These are phyloP conservation scores for Pterostichus niger DNA, from an alignment of 2,888 invertebrate species.

Conservation along the genomic window DNA sequence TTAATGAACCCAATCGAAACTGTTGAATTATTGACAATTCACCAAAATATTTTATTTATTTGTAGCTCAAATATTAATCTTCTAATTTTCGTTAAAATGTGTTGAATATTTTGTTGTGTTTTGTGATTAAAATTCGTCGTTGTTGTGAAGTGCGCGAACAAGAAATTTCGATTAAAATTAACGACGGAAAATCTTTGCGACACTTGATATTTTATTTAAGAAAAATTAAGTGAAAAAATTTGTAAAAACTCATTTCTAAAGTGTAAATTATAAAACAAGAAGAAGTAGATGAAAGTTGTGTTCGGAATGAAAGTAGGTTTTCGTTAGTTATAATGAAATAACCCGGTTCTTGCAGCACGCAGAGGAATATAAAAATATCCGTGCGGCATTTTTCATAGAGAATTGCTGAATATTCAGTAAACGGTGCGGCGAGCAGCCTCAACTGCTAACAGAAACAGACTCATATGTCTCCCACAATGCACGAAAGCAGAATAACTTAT, in stretches of 20 bases:
- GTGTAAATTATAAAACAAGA: constrained; percentile 49
- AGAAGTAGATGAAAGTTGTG: constrained; percentile 33
- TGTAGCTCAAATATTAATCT: too few species aligned
- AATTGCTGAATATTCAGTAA: constrained; percentile 42
- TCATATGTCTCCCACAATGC: constrained; percentile 29
- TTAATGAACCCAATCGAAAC: too few species aligned
- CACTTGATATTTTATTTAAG: constrained; percentile 29
- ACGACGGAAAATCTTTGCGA: not conserved
- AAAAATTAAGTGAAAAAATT: constrained; percentile 43
- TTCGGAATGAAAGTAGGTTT: constrained; percentile 36
- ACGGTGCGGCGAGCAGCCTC: constrained; percentile 2
- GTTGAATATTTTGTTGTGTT: too few species aligned
- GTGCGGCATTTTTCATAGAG: constrained; percentile 41
- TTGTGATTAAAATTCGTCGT: too few species aligned
- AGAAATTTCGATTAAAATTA: constrained; percentile 18
- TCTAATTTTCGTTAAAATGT: too few species aligned
- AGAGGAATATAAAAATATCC: constrained; percentile 30
- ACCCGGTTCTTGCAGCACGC: not conserved
- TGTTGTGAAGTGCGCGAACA: not conserved
- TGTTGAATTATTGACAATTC: too few species aligned
- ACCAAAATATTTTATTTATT: too few species aligned
- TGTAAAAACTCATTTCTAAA: constrained; percentile 35
- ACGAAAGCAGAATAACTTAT: constrained; percentile 34
- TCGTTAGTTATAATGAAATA: constrained; percentile 40
- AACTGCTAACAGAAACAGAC: constrained; percentile 1